Base-by-base conservation (phyloP, 2,888 invertebrate species). In the Parnassius apollo region DNA sequence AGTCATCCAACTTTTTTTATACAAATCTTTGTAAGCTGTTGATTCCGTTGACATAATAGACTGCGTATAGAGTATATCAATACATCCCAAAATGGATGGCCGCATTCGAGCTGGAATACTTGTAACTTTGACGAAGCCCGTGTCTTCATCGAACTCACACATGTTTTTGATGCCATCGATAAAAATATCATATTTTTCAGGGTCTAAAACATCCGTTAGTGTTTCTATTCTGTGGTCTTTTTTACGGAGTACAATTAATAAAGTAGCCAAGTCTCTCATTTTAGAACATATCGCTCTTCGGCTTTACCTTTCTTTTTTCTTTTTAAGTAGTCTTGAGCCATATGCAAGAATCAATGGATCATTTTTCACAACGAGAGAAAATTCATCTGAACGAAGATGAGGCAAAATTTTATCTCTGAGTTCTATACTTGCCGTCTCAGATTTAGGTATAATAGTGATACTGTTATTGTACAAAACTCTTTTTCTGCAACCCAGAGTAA, bases 61-160 rank as follows among this genome's bases (percentile, higher is more conserved):
- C 35, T 64, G 22, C 2, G 63, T 61, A 44, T 55, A 66, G 11
- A 66, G 18, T 18, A 65, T 64, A 42, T 65, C 67, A 56, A 67
- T 45, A 56, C 65, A 65, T 42, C 67, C 65, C 42, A 22, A 51
- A 11, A 51, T 22, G 9, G 7, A 25, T 13, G 51, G 51, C 11
- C 22, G 51, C 11, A 45, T 60, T 48, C 67, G 49, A 22, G 64
- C 62, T 44, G 67, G 64, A 11, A 68, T 62, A 42, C 66, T 68
- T 45, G 44, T 54, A 22, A 65, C 46, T 44, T 61, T 61, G 50
- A 68, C 66, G 9, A 49, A 22, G 3, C 65, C 66, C 12, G 61
- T 66, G 66, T 25, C 25, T 25, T 25, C 68, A 61, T 68, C 42
- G 42, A 68, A 66, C 2, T 63, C 68, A 61, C 65, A 61, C 66